Conservation (phyloP, 2,113 vertebrate species). For the Rhizomys pruinosus region DNA sequence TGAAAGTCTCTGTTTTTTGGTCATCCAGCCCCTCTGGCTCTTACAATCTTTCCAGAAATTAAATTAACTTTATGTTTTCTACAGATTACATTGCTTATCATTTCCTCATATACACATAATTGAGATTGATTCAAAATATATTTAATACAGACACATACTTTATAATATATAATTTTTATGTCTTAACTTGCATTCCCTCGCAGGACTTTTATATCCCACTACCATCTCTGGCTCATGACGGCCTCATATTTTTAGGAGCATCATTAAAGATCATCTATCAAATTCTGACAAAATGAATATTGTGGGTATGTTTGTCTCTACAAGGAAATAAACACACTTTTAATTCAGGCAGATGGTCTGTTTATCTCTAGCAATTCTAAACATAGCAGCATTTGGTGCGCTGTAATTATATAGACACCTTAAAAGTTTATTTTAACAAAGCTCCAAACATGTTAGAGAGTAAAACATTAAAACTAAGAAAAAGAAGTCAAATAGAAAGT, state of each 20-base stretch:
- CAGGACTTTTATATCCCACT: neutral
- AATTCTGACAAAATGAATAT: conserved; percentile 56
- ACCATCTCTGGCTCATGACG: neutral
- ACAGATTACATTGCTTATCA: neutral
- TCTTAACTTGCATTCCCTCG: conserved; percentile 11
- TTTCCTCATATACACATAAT: neutral
- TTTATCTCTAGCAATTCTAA: conserved; percentile 59
- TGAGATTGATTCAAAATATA: conserved; percentile 12
- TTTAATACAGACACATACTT: neutral
- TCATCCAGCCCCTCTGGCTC: no score
- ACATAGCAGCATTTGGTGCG: conserved; percentile 45
- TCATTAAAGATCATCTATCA: conserved; percentile 55
- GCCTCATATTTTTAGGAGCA: neutral
- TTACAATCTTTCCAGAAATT: neutral
- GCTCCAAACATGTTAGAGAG: conserved; percentile 18
- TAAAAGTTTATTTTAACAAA: conserved; percentile 51
- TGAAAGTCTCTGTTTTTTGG: no score
- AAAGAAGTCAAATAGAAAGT: neutral
- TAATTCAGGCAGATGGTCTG: conserved; percentile 58
- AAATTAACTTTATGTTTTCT: conserved; percentile 32
- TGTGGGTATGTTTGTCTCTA: conserved; percentile 5
- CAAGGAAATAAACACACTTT: neutral
- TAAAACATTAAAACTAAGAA: conserved; percentile 2
- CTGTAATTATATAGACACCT: conserved; percentile 26
- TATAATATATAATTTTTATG: neutral